Percentiles rank a stretch among this genome's conserved stretches.
Evolutionary conservation across 2,113 vertebrate species (phyloP).

Genomic region (Centropristis striata): DNA sequence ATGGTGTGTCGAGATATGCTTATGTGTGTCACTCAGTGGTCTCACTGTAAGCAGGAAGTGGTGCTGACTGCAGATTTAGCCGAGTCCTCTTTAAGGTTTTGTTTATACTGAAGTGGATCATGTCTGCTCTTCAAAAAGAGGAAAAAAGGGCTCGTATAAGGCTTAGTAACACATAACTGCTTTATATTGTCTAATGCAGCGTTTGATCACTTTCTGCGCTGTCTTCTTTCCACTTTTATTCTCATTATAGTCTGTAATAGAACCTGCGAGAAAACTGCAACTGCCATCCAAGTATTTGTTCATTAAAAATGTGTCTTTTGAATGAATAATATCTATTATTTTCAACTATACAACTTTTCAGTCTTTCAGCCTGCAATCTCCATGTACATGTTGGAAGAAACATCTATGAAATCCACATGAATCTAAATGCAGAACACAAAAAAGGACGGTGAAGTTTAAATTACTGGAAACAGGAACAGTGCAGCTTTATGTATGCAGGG

Average conservation of each 20-base stretch:
- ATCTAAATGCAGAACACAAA: slow-evolving; percentile 8
- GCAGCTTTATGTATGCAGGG: not conserved
- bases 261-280: not conserved
- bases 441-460: not conserved
- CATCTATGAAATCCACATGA: not conserved
- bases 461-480: not conserved
- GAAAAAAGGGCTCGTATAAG: not conserved
- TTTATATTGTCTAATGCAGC: slow-evolving; percentile 8
- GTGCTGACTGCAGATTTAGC: slow-evolving; percentile 9
- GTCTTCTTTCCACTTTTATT: slow-evolving; percentile 15
- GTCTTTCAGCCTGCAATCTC: not conserved
- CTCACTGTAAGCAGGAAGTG: slow-evolving; percentile 27
- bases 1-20: not conserved
- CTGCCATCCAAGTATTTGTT: not conserved
- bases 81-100: not conserved
- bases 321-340: slow-evolving; percentile 11
- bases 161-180: slow-evolving; percentile 2
- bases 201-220: slow-evolving; percentile 9
- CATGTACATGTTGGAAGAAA: not conserved
- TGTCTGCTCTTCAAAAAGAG: slow-evolving; percentile 2
- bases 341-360: not conserved
- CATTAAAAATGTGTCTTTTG: not conserved
- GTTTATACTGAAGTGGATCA: slow-evolving; percentile 1
- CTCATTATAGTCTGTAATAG: not conserved
- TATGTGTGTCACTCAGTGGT: not conserved